Evolutionary conservation across 1,140 invertebrate genomes (phyloP).

Genomic region (Drosophila novamexicana): DNA sequence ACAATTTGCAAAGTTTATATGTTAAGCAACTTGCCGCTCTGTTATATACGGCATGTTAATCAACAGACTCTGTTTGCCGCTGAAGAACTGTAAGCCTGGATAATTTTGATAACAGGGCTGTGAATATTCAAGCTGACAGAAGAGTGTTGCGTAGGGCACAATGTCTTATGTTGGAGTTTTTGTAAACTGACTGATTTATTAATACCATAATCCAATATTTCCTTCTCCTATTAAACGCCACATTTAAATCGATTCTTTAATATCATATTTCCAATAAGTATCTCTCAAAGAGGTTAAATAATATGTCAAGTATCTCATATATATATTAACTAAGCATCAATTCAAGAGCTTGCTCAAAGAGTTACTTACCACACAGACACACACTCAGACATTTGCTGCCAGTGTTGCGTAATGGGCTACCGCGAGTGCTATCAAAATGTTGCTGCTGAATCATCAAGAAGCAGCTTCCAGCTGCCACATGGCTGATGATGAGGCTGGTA

Average conservation of each 20-base stretch:
- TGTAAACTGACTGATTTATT: no score
- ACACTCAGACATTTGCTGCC: not conserved
- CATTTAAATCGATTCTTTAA: not conserved
- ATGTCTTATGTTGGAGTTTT: no score
- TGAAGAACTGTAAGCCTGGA: no score
- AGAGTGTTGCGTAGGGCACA: no score
- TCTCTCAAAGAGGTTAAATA: not conserved
- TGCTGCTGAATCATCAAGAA: constrained; percentile 17
- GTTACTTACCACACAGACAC: constrained; percentile 6
- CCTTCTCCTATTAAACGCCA: not conserved
- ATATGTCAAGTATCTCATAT: not conserved
- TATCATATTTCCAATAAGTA: not conserved
- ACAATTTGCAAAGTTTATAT: no score
- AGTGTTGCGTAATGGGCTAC: constrained; percentile 16
- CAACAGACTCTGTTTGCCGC: not conserved
- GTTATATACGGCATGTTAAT: not conserved
- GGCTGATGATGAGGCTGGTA: constrained; percentile 21
- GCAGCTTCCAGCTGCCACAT: constrained; percentile 17
- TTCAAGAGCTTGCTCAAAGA: constrained; percentile 1
- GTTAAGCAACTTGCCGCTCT: no score
- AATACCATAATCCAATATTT: not conserved
- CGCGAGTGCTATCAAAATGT: constrained; percentile 23
- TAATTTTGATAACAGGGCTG: no score
- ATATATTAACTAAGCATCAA: constrained; percentile 15
- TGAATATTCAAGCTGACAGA: no score